These are phyloP conservation scores for Halichoeres trimaculatus DNA, from an alignment of 2,113 vertebrate genomes.

Conservation along the genomic window DNA sequence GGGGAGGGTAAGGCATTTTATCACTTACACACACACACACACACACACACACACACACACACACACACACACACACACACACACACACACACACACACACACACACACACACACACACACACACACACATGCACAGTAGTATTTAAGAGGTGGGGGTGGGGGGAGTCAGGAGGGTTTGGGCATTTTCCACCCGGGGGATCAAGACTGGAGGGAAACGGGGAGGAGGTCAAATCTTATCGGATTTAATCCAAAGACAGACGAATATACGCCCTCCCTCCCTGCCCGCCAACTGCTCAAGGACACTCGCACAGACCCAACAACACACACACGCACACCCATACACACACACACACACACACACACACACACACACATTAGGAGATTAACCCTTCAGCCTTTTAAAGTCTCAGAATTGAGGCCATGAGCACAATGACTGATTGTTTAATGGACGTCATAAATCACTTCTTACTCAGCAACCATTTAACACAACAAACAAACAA, in stretches of 20 bases:
- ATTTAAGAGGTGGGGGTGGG: no score
- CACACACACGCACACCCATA: conserved; percentile 3
- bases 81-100: not conserved
- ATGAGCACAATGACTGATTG: not conserved
- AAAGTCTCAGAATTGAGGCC: conserved; percentile 18
- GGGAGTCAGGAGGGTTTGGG: not conserved
- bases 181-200: conserved; percentile 45
- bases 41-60: not conserved
- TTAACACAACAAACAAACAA: not conserved
- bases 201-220: conserved; percentile 21
- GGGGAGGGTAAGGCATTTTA: not conserved
- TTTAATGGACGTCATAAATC: not conserved
- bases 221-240: conserved; percentile 42
- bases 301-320: conserved; percentile 12
- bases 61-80: not conserved
- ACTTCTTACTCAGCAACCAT: no score
- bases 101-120: not conserved
- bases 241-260: conserved; percentile 53
- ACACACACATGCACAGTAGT: not conserved
- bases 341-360: not conserved
- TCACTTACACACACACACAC: not conserved
- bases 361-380: conserved; percentile 9
- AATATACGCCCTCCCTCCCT: not conserved
- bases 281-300: conserved; percentile 32
- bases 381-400: conserved; percentile 52